Base-by-base conservation (phyloP, 2,888 invertebrate genomes). In the Calliopum simillimum region DNA sequence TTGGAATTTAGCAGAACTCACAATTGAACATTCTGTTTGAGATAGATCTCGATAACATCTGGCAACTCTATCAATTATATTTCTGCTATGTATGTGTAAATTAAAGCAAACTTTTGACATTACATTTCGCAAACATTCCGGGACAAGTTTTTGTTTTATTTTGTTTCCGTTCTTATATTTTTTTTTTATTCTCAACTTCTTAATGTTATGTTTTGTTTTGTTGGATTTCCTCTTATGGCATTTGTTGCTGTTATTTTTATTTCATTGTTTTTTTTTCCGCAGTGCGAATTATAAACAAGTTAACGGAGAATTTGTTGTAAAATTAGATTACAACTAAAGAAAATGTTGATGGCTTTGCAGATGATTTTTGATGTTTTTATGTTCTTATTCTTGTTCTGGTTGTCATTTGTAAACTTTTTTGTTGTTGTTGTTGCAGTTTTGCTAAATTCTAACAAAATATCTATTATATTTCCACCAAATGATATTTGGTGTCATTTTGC, bases 241-340 rank as follows among this genome's bases (percentile, higher is more conserved):
- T 53, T 53, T 53, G 46, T 61, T 61, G 21, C 23, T 21, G 21
- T 56, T 21, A 5, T 21, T 21, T 19, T 61, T 44, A 14, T 16
- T 61, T 61, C 46, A 8, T 13, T 61, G 43, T 61, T 61, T 3
- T 59, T 44, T 16, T 61, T 11, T 53, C 55, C 19, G 41, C 43
- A 41, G 65, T 33, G 43, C 51, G 21, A 51, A 64, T 64, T 65
- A 53, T 65, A 65, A 65, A 55, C 55, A 65, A 65, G 65, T 65
- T 65, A 44, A 65, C 21, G 16, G 21, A 21, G 43, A 44, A 25
- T 16, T 46, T 62, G 23, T 63, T 63, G 62, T 47, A 49, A 63
- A 49, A 49, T 63, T 49, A 63, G 25, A 63, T 63, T 23, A 47
- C 43, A 16, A 25, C 53, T 19, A 64, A 64, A 59, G 41, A 33